Evolutionary conservation across 2,113 vertebrate genomes (phyloP), one percentile per base, ranked within the genome.

Genomic region (Noturus placidus): DNA sequence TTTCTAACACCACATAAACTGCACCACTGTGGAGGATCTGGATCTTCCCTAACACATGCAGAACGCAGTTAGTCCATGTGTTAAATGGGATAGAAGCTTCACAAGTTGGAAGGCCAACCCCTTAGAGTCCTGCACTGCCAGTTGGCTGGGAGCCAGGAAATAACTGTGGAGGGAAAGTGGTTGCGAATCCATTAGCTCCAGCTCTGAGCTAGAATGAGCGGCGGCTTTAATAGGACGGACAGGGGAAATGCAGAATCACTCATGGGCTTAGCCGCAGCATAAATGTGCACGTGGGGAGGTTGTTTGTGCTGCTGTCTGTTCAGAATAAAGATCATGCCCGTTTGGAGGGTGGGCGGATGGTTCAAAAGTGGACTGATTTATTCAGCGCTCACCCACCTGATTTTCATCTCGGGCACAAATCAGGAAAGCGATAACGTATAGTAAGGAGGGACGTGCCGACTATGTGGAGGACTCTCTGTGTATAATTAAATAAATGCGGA

Each of bases 111-210:
- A 82, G 87, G 90, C 88, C 86, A 88, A 87, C 84, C 78, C 74
- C 69, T 85, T 85, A 88, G 82, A 87, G 87, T 85, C 83, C 82
- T 87, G 88, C 89, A 88, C 83, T 91, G 85, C 88, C 87, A 88
- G 84, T 91, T 92, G 89, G 88, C 90, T 65, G 27, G 61, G 83
- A 87, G 90, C 91, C 89, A 92, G 83, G 83, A 80, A 90, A 90
- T 82, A 87, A 87, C 81, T 72, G 63, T 50, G 72, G 67, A 54
- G 81, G 76, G 86, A 72, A 90, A 88, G 86, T 84, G 69, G 82
- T 70, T 86, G 82, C 78, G 89, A 87, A 90, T 90, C 89, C 89
- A 90, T 90, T 90, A 89, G 84, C 84, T 88, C 57, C 85, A 87
- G 80, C 82, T 87, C 88, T 88, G 82, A 87, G 89, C 86, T 83